Evolutionary conservation across 53 echinoderm and acorn worm species (phyloP).

Genomic region (Antedon mediterranea): DNA sequence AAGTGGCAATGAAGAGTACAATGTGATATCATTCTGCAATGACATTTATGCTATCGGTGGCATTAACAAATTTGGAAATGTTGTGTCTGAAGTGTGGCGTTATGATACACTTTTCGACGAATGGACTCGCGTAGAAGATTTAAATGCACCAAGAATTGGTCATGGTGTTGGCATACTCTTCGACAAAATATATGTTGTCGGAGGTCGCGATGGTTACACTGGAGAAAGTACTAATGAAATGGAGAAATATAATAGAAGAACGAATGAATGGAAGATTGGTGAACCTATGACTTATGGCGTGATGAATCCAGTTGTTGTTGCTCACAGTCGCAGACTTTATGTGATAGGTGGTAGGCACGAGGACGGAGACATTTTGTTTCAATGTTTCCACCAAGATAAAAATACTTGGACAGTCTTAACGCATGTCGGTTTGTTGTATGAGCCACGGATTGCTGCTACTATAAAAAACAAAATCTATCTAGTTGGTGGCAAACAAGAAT

Average conservation of each 20-base stretch:
- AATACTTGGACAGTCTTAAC: conserved; percentile 77
- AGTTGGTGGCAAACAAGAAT: conserved; percentile 84
- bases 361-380: conserved; percentile 63
- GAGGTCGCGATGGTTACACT: conserved; percentile 47
- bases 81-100: conserved; percentile 68
- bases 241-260: conserved; percentile 66
- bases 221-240: conserved; percentile 68
- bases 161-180: conserved; percentile 83
- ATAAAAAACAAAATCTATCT: conserved; percentile 94
- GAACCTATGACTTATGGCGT: conserved; percentile 88
- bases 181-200: conserved; percentile 80
- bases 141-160: conserved; percentile 33
- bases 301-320: conserved; percentile 77
- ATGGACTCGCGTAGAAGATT: conserved; percentile 47
- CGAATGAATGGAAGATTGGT: conserved; percentile 62
- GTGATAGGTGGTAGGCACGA: conserved; percentile 73
- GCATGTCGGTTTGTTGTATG: conserved; percentile 53
- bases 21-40: conserved; percentile 54
- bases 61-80: conserved; percentile 21
- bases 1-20: conserved; percentile 58
- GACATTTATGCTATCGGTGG: conserved; percentile 93
- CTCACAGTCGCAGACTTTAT: conserved; percentile 74
- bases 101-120: conserved; percentile 83
- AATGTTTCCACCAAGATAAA: conserved; percentile 92
- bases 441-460: conserved; percentile 79